Percentiles rank a stretch among this genome's conserved stretches.
Evolutionary conservation across 2,888 invertebrate species (phyloP).

Genomic region (Megastigmus dorsalis): DNA sequence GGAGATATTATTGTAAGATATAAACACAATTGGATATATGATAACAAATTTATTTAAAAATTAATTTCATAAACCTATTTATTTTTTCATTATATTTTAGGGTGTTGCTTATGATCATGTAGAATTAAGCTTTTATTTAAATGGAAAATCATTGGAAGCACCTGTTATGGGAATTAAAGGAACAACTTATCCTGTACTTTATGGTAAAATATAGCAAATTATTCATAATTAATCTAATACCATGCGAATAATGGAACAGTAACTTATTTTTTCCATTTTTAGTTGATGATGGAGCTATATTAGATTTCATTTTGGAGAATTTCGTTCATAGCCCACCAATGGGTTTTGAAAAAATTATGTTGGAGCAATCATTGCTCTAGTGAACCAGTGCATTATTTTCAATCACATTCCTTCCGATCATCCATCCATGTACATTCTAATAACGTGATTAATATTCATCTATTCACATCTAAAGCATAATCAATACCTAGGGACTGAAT

Average conservation of each 20-base stretch:
- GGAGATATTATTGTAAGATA: constrained; percentile 88
- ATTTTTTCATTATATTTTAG: constrained; percentile 74
- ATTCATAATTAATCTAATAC: constrained; percentile 18
- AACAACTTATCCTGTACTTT: constrained; percentile 92
- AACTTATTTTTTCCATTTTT: constrained; percentile 67
- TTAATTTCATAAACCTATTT: constrained; percentile 16
- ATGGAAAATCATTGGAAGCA: constrained; percentile 90
- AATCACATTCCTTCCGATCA: constrained; percentile 39
- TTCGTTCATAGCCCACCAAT: constrained; percentile 88
- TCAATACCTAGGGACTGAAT: constrained; percentile 25
- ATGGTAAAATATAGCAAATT: constrained; percentile 80
- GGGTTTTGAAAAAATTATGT: constrained; percentile 96
- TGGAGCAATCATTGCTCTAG: constrained; percentile 97
- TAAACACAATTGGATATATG: neutral
- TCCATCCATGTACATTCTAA: constrained; percentile 42
- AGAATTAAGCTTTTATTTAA: constrained; percentile 94
- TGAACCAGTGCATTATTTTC: constrained; percentile 57
- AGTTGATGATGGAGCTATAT: constrained; percentile 98
- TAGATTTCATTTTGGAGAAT: constrained; percentile 94
- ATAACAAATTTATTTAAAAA: constrained; percentile 11
- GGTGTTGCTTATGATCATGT: constrained; percentile 97
- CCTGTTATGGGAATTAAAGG: constrained; percentile 92
- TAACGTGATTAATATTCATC: constrained; percentile 31
- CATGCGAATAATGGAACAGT: no score
- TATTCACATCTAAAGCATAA: constrained; percentile 33